phyloP scores from a whole-genome alignment of 1,140 invertebrate species.

The Polyergus mexicanus region DNA sequence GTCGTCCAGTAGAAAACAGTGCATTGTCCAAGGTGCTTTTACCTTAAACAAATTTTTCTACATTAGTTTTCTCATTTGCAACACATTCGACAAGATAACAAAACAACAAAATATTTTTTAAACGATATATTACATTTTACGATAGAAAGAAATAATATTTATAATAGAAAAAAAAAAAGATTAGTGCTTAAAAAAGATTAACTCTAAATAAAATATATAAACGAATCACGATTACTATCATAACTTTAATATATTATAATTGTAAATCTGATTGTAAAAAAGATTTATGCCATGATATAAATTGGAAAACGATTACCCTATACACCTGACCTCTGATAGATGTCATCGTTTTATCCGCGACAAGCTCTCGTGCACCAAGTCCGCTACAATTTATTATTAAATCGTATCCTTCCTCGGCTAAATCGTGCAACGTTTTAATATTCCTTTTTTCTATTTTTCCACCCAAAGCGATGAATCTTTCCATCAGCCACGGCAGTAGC shows the following conservation, averaged over 20 bases:
- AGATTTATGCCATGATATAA: background rate
- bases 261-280: background rate
- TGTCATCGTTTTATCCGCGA: slow-evolving; percentile 87
- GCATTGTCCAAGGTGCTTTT: slow-evolving; percentile 89
- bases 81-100: background rate
- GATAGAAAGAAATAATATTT: background rate
- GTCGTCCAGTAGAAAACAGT: slow-evolving; percentile 86
- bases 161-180: too few species aligned
- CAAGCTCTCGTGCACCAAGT: slow-evolving; percentile 87
- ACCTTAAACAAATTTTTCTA: slow-evolving; percentile 84
- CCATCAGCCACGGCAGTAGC: slow-evolving; percentile 88
- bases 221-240: background rate
- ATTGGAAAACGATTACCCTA: slow-evolving; percentile 84
- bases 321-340: slow-evolving; percentile 91
- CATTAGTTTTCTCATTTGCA: background rate
- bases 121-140: background rate
- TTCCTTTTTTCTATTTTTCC: slow-evolving; percentile 87
- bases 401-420: slow-evolving; percentile 87
- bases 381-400: slow-evolving; percentile 92
- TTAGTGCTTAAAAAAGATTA: background rate
- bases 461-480: slow-evolving; percentile 87
- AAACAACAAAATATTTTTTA: background rate
- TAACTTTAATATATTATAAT: slow-evolving; percentile 1
- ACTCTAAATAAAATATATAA: background rate
- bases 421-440: slow-evolving; percentile 87